Evolutionary conservation across 2,888 invertebrate species (phyloP).

Genomic region (Taphrorychus bicolor): DNA sequence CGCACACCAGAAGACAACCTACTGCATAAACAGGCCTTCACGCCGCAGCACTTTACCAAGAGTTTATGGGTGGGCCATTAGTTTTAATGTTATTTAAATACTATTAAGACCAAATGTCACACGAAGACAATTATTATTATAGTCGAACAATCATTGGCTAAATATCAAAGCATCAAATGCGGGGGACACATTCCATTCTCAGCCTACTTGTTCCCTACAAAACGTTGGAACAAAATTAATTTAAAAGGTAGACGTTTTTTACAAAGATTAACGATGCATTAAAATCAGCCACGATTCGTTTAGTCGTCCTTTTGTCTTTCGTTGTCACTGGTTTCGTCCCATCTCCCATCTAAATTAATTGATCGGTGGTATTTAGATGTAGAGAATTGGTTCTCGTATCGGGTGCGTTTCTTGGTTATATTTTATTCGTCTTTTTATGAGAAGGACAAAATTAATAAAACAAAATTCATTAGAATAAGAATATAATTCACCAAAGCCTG

Average conservation of each 20-base stretch:
- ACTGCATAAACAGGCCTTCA: background rate
- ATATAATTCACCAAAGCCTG: too few species aligned
- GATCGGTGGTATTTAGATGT: constrained; percentile 40
- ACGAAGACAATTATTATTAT: constrained; percentile 1
- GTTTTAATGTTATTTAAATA: background rate
- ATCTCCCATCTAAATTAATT: constrained; percentile 35
- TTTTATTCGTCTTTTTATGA: background rate
- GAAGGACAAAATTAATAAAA: too few species aligned
- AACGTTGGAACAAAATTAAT: constrained; percentile 39
- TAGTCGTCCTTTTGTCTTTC: constrained; percentile 41
- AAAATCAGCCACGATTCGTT: constrained; percentile 40
- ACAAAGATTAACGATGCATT: constrained; percentile 43
- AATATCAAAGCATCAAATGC: constrained; percentile 24
- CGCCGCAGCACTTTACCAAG: background rate
- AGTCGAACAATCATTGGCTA: constrained; percentile 2
- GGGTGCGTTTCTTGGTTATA: background rate
- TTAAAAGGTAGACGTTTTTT: constrained; percentile 38
- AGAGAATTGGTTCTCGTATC: constrained; percentile 23
- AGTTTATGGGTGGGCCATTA: constrained; percentile 7
- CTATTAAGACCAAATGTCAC: constrained; percentile 11
- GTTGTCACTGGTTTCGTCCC: constrained; percentile 39
- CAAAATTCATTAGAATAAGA: too few species aligned
- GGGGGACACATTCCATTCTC: constrained; percentile 35
- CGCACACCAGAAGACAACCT: too few species aligned
- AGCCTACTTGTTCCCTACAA: constrained; percentile 37